Conservation (phyloP, 2,113 vertebrate genomes). For the Myanophis thanlyinensis region DNA sequence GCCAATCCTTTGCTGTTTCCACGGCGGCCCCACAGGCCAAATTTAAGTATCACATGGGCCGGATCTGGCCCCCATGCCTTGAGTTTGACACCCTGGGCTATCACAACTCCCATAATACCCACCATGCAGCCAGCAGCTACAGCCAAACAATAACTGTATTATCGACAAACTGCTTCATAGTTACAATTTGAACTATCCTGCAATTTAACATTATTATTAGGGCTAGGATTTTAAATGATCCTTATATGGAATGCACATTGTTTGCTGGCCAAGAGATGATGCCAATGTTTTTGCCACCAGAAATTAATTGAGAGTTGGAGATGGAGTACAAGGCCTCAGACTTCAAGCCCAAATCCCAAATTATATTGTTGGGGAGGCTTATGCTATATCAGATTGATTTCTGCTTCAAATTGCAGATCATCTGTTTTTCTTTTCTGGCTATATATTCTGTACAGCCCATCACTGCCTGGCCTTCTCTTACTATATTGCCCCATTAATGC, state of each 20-base stretch:
- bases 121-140: neutral
- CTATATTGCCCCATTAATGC: neutral
- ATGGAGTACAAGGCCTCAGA: neutral
- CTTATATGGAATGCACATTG: neutral
- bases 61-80: no score
- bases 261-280: neutral
- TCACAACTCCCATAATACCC: no score
- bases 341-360: neutral
- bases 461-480: neutral
- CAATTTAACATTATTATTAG: neutral
- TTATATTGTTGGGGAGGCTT: neutral
- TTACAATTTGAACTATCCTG: neutral
- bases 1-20: no score
- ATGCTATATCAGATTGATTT: neutral
- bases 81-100: no score
- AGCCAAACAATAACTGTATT: neutral
- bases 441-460: neutral
- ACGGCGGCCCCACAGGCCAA: no score
- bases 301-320: neutral
- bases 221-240: neutral
- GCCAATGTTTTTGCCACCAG: neutral
- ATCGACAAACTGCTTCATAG: neutral
- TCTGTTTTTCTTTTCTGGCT: neutral
- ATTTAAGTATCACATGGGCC: no score
- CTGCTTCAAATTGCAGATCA: neutral